Evolutionary conservation across 2,113 vertebrate species (phyloP).

Genomic region (Oryzias melastigma): DNA sequence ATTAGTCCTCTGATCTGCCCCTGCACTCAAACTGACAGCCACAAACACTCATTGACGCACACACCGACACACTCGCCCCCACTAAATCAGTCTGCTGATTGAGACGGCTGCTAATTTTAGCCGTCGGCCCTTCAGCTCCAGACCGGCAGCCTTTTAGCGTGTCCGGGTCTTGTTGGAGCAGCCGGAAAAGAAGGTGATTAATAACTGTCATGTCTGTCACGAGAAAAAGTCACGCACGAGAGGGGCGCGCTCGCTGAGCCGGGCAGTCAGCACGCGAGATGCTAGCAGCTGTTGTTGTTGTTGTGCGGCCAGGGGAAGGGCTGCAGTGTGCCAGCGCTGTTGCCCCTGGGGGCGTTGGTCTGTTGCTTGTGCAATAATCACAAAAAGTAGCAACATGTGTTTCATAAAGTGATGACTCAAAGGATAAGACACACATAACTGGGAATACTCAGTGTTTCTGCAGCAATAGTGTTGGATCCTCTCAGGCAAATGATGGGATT

Average conservation of each 20-base stretch:
- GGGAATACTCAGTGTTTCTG: too few species aligned
- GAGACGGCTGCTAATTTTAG: conserved; percentile 74
- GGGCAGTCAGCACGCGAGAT: conserved; percentile 64
- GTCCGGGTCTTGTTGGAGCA: conserved; percentile 47
- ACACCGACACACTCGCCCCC: conserved; percentile 47
- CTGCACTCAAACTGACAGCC: conserved; percentile 31
- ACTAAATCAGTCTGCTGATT: conserved; percentile 72
- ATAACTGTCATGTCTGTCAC: conserved; percentile 74
- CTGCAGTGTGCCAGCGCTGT: background rate
- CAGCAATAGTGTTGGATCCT: too few species aligned
- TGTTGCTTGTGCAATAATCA: background rate
- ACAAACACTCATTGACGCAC: conserved; percentile 43
- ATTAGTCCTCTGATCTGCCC: conserved; percentile 57
- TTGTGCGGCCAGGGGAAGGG: conserved; percentile 8
- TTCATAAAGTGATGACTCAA: too few species aligned
- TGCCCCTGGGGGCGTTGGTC: background rate
- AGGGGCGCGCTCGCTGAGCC: conserved; percentile 28
- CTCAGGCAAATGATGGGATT: too few species aligned
- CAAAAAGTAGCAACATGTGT: background rate
- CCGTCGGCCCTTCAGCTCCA: conserved; percentile 37
- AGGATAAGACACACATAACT: too few species aligned
- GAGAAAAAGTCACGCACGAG: conserved; percentile 28
- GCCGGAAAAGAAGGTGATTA: conserved; percentile 72
- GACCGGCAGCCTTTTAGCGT: conserved; percentile 33
- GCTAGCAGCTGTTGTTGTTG: conserved; percentile 60